Conservation (phyloP, 2,888 invertebrate species). For the Rhamnusium bicolor region DNA sequence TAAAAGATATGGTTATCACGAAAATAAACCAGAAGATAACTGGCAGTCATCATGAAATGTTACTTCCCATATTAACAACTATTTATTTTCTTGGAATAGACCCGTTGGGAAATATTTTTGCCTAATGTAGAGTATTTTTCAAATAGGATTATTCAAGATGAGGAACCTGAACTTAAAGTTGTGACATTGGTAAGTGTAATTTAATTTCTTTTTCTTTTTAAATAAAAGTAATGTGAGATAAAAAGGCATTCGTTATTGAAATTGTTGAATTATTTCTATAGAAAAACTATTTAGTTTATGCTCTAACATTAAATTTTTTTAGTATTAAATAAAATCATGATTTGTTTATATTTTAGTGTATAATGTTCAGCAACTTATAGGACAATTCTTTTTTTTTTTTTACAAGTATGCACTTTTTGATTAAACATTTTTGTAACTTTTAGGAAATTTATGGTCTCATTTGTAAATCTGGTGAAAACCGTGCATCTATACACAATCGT, state of each 20-base stretch:
- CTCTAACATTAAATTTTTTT: too few species aligned
- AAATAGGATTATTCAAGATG: slow-evolving; percentile 43
- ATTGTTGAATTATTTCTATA: not conserved
- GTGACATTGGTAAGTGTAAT: slow-evolving; percentile 60
- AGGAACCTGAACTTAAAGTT: slow-evolving; percentile 53
- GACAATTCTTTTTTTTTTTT: too few species aligned
- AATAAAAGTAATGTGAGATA: too few species aligned
- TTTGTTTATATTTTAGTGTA: too few species aligned
- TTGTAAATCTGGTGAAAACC: slow-evolving; percentile 53
- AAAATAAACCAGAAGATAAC: slow-evolving; percentile 64
- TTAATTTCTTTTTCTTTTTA: too few species aligned
- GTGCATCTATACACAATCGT: slow-evolving; percentile 49
- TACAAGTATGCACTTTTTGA: not conserved
- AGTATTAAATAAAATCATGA: too few species aligned
- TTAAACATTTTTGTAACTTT: slow-evolving; percentile 33
- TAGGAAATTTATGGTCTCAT: slow-evolving; percentile 62
- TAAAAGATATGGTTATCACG: slow-evolving; percentile 61
- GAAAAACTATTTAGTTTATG: too few species aligned
- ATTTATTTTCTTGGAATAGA: slow-evolving; percentile 64
- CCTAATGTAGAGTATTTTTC: slow-evolving; percentile 62
- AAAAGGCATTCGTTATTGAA: too few species aligned
- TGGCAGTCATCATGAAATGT: slow-evolving; percentile 53
- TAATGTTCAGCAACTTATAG: too few species aligned
- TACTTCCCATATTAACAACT: slow-evolving; percentile 61
- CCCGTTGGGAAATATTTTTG: slow-evolving; percentile 58